A percentile compares a stretch with the other conserved stretches of the same genome.
Conservation (phyloP, 2,888 invertebrate genomes). For the Macrophya alboannulata region DNA sequence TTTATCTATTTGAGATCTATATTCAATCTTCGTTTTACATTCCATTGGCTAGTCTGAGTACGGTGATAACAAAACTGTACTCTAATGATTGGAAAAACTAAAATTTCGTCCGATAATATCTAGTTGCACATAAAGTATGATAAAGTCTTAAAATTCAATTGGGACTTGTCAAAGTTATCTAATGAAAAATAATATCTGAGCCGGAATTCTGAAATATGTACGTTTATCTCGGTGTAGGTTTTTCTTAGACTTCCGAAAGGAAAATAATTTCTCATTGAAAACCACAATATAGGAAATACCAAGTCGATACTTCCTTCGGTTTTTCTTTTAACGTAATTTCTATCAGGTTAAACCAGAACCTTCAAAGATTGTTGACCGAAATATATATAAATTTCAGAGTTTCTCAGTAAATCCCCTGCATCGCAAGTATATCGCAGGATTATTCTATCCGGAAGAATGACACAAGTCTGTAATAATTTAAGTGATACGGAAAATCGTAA, state of each 20-base stretch:
- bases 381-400: not conserved
- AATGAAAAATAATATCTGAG: not conserved
- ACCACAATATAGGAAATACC: not conserved
- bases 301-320: not conserved
- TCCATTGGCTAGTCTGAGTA: not conserved
- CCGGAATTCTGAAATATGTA: not conserved
- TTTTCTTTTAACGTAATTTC: not conserved
- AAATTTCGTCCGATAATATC: not conserved
- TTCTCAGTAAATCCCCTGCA: not conserved
- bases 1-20: not conserved
- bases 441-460: not conserved
- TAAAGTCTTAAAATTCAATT: not conserved
- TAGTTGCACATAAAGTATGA: not conserved
- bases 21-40: not conserved
- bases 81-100: too few relatives aligned
- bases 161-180: not conserved
- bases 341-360: too few relatives aligned
- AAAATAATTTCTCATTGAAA: not conserved
- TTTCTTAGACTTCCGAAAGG: not conserved
- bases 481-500: not conserved
- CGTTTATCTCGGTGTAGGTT: not conserved
- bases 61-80: not conserved
- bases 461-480: not conserved
- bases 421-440: not conserved
- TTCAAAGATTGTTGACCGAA: too few relatives aligned